phyloP scores from a whole-genome alignment of 2,888 invertebrate species.

The Axea sp. region DNA sequence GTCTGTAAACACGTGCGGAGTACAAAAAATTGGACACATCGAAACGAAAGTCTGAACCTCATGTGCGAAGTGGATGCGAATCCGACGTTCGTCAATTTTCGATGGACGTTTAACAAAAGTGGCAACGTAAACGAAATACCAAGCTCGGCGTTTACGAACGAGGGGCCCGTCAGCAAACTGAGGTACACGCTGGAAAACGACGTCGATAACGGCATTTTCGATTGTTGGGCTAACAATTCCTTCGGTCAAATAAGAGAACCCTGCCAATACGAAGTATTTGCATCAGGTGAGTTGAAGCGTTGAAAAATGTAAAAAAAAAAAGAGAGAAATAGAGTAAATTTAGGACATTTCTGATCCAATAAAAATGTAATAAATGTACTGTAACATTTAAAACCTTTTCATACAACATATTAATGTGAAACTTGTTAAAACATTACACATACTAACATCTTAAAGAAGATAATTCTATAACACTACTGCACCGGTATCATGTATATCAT shows the following conservation, averaged over 20 bases:
- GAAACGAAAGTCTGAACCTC: constrained; percentile 89
- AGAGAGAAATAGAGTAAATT: too few species aligned
- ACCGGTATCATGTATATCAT: too few species aligned
- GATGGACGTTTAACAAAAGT: constrained; percentile 95
- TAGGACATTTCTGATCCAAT: too few species aligned
- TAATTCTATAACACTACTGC: too few species aligned
- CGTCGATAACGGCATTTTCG: constrained; percentile 92
- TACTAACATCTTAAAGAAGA: too few species aligned
- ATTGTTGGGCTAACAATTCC: constrained; percentile 91
- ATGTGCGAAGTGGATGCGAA: constrained; percentile 94
- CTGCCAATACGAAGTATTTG: constrained; percentile 92
- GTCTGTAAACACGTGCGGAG: constrained; percentile 74
- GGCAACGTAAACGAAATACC: constrained; percentile 91
- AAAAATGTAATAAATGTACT: too few species aligned
- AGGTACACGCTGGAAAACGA: constrained; percentile 92
- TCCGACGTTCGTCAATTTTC: constrained; percentile 90
- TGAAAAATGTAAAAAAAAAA: too few species aligned
- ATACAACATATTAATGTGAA: too few species aligned
- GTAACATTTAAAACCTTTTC: too few species aligned
- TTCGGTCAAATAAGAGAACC: constrained; percentile 91
- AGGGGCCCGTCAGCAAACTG: constrained; percentile 85
- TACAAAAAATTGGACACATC: constrained; percentile 83
- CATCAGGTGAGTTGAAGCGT: constrained; percentile 86
- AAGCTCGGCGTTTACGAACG: constrained; percentile 81
- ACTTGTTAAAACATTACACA: too few species aligned